Percentiles rank a stretch among this genome's conserved stretches.
Conservation (phyloP, 2,113 vertebrate genomes). For the Hydropotes inermis region DNA sequence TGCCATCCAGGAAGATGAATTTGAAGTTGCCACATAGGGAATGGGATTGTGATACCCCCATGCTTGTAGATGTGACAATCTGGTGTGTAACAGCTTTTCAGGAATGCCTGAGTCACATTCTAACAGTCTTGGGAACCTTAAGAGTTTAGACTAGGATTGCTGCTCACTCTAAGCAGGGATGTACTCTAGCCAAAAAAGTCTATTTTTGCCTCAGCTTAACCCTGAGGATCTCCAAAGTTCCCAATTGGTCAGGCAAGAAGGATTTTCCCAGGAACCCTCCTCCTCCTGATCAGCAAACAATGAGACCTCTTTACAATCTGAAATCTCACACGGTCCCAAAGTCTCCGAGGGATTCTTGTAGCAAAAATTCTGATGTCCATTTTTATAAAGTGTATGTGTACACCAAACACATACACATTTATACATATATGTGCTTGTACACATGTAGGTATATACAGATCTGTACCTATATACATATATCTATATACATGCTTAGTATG, state of each 20-base stretch:
- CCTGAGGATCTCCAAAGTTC: slow-evolving; percentile 13
- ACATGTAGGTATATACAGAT: not conserved
- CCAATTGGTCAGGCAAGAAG: not conserved
- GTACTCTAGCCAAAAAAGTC: not conserved
- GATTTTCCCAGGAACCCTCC: not conserved
- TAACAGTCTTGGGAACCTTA: not conserved
- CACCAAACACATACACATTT: too few relatives aligned
- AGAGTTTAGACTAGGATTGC: not conserved
- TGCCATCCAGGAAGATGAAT: not conserved
- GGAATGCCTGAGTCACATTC: not conserved
- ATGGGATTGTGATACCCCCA: not conserved
- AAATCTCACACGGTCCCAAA: not conserved
- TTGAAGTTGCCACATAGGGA: too few relatives aligned
- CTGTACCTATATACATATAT: not conserved
- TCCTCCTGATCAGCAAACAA: not conserved
- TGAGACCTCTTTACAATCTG: not conserved
- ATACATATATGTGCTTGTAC: not conserved
- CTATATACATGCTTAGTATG: not conserved
- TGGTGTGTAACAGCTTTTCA: not conserved
- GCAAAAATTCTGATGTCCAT: not conserved
- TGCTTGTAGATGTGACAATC: not conserved
- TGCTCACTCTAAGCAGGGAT: not conserved
- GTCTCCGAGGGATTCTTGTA: not conserved
- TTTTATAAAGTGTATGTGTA: not conserved
- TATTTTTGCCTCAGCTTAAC: slow-evolving; percentile 26